Base-by-base conservation (phyloP, 2,113 vertebrate species). In the Bujurquina vittata region DNA sequence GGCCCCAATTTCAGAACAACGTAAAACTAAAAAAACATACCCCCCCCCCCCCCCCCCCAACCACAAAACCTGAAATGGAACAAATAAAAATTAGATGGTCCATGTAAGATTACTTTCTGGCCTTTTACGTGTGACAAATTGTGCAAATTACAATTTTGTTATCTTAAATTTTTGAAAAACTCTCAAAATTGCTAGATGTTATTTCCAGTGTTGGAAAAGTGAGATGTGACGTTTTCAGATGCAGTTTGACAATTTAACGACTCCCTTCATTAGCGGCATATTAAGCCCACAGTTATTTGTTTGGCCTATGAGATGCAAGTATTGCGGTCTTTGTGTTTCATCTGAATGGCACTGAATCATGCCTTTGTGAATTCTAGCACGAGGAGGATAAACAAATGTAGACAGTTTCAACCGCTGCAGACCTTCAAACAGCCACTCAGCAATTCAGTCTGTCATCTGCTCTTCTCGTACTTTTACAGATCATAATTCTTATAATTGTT, bases 291-390 rank as follows among this genome's bases (percentile, higher is more conserved):
- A 52, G 65, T 52, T n/a, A 72, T 46, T 67, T 81, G 23, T 5
- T 18, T 75, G 3, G 26, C 26, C 2, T 59, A 4, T 57, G 31
- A 62, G 20, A 65, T 0, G 0, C 11, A 59, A 59, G 12, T 6
- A 29, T 23, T 23, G 33, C 35, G 2, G 14, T 58, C 35, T 60
- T 77, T 80, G 18, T 59, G 56, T 63, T 73, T 7, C 4, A 57
- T 80, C 52, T 83, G 61, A 86, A 72, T 76, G 5, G 10, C 11
- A 52, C 55, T 46, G 60, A 78, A 26, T 85, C 77, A 75, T 59
- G 29, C 1, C 14, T 54, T 35, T 78, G 52, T 46, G 40, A 17
- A 7, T 10, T 29, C 23, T 84, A 75, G 79, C 60, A 61, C 37
- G 5, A n/a, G 26, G 37, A 75, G 9, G 83, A 75, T 43, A 49